Base-by-base conservation (phyloP, 2,113 vertebrate genomes). In the Erinaceus europaeus region DNA sequence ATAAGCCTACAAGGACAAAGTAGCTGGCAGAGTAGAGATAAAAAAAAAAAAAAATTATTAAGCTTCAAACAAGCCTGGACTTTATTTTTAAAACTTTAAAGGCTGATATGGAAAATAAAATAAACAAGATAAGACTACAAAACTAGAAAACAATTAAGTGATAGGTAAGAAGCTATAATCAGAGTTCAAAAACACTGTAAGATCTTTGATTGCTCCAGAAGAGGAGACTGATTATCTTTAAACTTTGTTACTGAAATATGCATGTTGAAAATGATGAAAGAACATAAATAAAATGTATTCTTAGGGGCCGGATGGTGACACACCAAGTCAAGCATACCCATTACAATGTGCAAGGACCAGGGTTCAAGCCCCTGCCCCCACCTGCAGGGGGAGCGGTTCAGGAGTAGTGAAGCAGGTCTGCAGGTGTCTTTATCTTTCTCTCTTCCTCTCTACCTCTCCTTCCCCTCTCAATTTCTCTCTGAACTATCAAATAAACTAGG, bases 221-320 rank as follows among this genome's bases (percentile, higher is more conserved):
- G 46, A 67, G 27, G 40, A 40, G 20, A 48, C 1, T 48, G 48
- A 84, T 65, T 74, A 68, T 84, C 79, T 52, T 62, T 40, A 78
- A 61, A 59, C 65, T 57, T 9, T 59, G 17, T 59, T 76, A 90
- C 34, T 48, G 64, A 77, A 65, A 67, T 42, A 32, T 21, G n/a
- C 59, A 74, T 44, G 73, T 34, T 76, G 73, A 88, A 83, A 77
- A n/a, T 59, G 46, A 65, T 46, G 38, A 81, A 73, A 57, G 57
- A 36, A 61, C 18, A 27, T 40, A 50, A 64, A 78, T 5, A 44
- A 57, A 80, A 82, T 13, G 21, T 55, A 21, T 55, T 55, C n/a
- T n/a, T n/a, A n/a, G n/a, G n/a, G n/a, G n/a, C n/a, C n/a, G n/a
- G n/a, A n/a, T n/a, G n/a, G n/a, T n/a, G n/a, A n/a, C n/a, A n/a